Conservation (phyloP, 1,140 invertebrate species). For the Homarus americanus region DNA sequence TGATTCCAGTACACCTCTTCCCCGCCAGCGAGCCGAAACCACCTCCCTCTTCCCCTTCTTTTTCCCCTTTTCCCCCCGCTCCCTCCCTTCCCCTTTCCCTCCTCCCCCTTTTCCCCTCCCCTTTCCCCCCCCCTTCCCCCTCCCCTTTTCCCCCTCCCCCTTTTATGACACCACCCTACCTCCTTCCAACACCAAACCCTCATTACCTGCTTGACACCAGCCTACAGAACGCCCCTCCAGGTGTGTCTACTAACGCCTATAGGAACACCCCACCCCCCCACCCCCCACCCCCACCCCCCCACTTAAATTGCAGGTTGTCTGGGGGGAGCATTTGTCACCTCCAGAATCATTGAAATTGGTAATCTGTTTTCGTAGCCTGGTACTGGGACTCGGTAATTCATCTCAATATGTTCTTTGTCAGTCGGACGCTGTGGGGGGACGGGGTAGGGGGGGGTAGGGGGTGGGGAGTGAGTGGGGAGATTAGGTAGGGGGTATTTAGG, state of each 20-base stretch:
- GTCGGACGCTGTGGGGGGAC: not conserved
- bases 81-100: constrained; percentile 12
- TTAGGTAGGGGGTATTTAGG: not conserved
- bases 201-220: constrained; percentile 4
- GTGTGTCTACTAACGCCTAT: constrained; percentile 9
- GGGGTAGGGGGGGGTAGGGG: not conserved
- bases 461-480: no score
- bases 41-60: not conserved
- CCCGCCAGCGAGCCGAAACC: no score
- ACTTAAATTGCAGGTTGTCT: constrained; percentile 14
- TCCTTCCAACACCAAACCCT: no score
- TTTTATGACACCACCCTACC: no score
- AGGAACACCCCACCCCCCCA: not conserved
- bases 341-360: constrained; percentile 24
- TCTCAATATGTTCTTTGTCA: constrained; percentile 15
- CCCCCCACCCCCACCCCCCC: not conserved
- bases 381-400: not conserved
- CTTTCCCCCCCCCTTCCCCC: not conserved
- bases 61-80: not conserved
- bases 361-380: constrained; percentile 21
- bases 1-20: no score
- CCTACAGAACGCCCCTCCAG: not conserved
- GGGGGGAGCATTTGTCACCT: not conserved
- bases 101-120: no score
- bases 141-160: not conserved